These are phyloP conservation scores for Hyaena hyaena DNA, from an alignment of 2,113 vertebrate genomes.

Conservation along the genomic window DNA sequence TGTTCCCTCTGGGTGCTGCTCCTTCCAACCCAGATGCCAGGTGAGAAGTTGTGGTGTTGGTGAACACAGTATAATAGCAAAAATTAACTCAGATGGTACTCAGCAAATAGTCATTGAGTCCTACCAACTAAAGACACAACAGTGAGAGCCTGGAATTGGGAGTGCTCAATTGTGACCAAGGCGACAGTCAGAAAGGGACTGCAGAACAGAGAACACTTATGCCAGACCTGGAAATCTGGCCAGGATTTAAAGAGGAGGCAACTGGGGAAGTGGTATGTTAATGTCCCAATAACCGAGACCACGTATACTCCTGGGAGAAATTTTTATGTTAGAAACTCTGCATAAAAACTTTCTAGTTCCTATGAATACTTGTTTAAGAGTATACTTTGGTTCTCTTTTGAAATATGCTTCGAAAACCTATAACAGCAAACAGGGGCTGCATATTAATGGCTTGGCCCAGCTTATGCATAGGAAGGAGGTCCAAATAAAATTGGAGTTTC, in stretches of 20 bases:
- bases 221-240: not conserved
- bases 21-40: not conserved
- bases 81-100: not conserved
- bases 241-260: not conserved
- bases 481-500: constrained; percentile 82
- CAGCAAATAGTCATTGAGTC: not conserved
- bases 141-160: not conserved
- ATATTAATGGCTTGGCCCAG: constrained; percentile 74
- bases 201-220: not conserved
- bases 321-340: not conserved
- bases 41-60: not conserved
- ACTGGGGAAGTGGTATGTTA: not conserved
- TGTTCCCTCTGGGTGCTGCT: not conserved
- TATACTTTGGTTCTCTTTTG: constrained; percentile 27
- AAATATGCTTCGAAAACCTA: constrained; percentile 78
- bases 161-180: not conserved
- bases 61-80: not conserved
- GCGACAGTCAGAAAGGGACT: not conserved
- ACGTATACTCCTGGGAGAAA: not conserved
- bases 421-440: constrained; percentile 68
- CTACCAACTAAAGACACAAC: not conserved
- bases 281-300: constrained; percentile 50
- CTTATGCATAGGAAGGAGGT: constrained; percentile 56
- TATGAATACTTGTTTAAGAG: constrained; percentile 23
- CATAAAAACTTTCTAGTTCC: constrained; percentile 46